phyloP scores from a whole-genome alignment of 2,888 invertebrate genomes.

The Xestia xanthographa region DNA sequence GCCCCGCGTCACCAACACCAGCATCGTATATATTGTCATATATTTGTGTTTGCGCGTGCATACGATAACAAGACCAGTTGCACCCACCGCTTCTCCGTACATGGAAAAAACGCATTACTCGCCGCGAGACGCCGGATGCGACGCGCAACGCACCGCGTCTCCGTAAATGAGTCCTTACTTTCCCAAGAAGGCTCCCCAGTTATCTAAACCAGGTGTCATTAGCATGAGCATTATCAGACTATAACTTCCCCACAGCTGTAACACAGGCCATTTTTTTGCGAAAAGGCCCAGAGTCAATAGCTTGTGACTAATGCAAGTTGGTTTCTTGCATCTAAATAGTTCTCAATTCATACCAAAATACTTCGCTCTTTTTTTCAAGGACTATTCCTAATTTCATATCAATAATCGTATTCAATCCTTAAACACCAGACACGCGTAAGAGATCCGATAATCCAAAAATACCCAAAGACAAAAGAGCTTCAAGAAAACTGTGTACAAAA shows the following conservation, averaged over 20 bases:
- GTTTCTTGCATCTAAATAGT: not conserved
- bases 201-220: not conserved
- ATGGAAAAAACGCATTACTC: not conserved
- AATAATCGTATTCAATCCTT: constrained; percentile 25
- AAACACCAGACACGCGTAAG: constrained; percentile 22
- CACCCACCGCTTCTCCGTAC: too few species aligned
- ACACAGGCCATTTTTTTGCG: not conserved
- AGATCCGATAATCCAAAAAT: constrained; percentile 46
- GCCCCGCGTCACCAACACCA: too few species aligned
- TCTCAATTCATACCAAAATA: not conserved
- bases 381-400: not conserved
- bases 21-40: too few species aligned
- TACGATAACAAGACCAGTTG: too few species aligned
- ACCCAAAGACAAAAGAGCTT: constrained; percentile 35
- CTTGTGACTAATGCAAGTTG: not conserved
- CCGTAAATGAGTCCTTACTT: not conserved
- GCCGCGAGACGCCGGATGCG: too few species aligned
- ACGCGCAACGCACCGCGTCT: too few species aligned
- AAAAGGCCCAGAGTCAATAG: not conserved
- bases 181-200: not conserved
- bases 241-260: not conserved
- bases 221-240: not conserved
- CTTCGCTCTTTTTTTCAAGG: not conserved
- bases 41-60: too few species aligned
- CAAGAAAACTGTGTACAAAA: constrained; percentile 48